Conservation (phyloP, 2,888 invertebrate genomes). For the Perithous albicinctus region DNA sequence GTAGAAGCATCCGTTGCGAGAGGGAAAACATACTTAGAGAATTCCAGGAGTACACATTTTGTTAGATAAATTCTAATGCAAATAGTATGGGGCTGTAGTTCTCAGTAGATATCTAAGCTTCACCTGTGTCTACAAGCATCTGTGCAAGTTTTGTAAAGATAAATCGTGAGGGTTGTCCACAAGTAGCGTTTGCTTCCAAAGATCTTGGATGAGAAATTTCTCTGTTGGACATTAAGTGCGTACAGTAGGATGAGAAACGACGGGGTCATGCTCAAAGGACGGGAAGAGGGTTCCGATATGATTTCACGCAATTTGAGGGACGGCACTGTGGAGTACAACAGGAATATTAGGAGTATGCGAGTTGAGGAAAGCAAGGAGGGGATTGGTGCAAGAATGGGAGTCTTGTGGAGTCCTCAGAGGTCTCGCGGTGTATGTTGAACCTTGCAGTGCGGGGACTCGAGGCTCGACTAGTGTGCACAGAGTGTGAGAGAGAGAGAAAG, state of each 20-base stretch:
- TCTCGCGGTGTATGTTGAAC: constrained; percentile 9
- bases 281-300: constrained; percentile 74
- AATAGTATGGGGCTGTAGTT: constrained; percentile 30
- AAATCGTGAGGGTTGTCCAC: constrained; percentile 13
- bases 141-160: constrained; percentile 20
- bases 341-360: constrained; percentile 59
- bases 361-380: constrained; percentile 27
- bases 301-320: constrained; percentile 78
- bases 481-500: constrained; percentile 42
- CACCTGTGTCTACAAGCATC: constrained; percentile 64
- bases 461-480: constrained; percentile 47
- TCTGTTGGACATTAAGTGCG: constrained; percentile 38
- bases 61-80: constrained; percentile 36
- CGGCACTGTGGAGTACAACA: constrained; percentile 50
- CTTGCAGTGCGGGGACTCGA: constrained; percentile 3
- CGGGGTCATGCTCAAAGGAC: constrained; percentile 42
- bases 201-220: constrained; percentile 40
- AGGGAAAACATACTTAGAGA: too few relatives aligned
- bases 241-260: constrained; percentile 6
- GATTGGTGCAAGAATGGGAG: constrained; percentile 39
- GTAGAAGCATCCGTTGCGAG: too few relatives aligned
- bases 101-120: constrained; percentile 42
- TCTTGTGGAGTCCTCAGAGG: constrained; percentile 11
- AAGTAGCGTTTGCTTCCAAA: constrained; percentile 16
- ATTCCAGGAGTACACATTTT: background rate